Conservation (phyloP, 1,140 invertebrate genomes). For the Cyclargus thomasi region DNA sequence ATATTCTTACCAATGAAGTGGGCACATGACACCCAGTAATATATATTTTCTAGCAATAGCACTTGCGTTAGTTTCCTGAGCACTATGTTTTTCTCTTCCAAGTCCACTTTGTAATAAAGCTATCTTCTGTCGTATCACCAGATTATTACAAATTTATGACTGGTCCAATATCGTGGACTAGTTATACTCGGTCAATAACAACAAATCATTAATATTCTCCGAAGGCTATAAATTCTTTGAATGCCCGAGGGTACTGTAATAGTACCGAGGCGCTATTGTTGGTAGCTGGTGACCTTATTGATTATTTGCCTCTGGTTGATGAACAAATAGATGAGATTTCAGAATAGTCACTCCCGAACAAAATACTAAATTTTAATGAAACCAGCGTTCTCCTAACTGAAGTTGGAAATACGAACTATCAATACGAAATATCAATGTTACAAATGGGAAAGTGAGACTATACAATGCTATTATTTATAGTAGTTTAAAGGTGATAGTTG, state of each 20-base stretch:
- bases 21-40: too few species aligned
- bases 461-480: too few species aligned
- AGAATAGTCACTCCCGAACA: neutral
- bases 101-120: neutral
- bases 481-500: too few species aligned
- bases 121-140: neutral
- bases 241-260: slow-evolving; percentile 7
- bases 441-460: too few species aligned
- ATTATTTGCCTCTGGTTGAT: slow-evolving; percentile 12
- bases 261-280: slow-evolving; percentile 4
- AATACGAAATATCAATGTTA: too few species aligned
- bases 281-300: neutral
- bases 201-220: slow-evolving; percentile 15
- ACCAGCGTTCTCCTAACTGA: neutral
- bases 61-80: neutral
- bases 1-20: too few species aligned
- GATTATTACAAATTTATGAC: neutral
- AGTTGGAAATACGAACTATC: too few species aligned
- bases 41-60: too few species aligned
- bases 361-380: neutral
- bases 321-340: slow-evolving; percentile 11
- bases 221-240: slow-evolving; percentile 12
- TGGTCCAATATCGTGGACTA: neutral
- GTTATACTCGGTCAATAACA: neutral
- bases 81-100: neutral